Base-by-base conservation (phyloP, 2,113 vertebrate species). In the Thamnaconus septentrionalis region DNA sequence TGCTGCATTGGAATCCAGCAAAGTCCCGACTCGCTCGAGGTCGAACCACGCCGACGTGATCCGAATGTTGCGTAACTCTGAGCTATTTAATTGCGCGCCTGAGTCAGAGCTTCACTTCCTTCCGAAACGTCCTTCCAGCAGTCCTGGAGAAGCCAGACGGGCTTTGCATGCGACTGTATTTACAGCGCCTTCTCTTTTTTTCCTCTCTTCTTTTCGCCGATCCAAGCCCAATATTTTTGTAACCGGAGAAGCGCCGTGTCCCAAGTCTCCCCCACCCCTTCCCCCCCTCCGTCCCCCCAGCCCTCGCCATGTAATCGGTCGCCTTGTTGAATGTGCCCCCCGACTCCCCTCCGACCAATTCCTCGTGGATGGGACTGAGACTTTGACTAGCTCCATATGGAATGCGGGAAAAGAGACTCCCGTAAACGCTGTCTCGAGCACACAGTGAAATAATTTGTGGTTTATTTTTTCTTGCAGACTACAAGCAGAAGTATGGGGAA, bases 401-500 rank as follows among this genome's bases (percentile, higher is more conserved):
- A 91, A 92, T 90, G 87, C 83, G 86, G 86, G 79, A 90, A 86
- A 85, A 87, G 48, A n/a, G 48, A 8, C 80, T 88, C 81, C 89
- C 90, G 88, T 89, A 87, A 89, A 87, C 54, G 81, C 88, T 92
- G 90, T 89, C 89, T 87, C 74, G 61, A 47, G 76, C 88, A 81
- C 85, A 88, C 70, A 91, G 83, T 87, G 69, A 90, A 75, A 73
- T 90, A 77, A 91, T 89, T 80, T 92, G 76, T 57, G 75, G 76
- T 91, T 88, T 88, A 81, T 85, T 84, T 86, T 80, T 86, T 87
- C 71, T 86, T 89, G 56, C 84, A 99, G 97, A 98, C 88, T 94
- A 99, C 87, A 98, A 99, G 93, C 97, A 96, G 92, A 99, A 94
- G 79, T 99, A 99, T 3, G 97, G 97, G 5, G 97, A 99, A 82